phyloP scores from a whole-genome alignment of 2,888 invertebrate genomes.

The Cyaniris semiargus region DNA sequence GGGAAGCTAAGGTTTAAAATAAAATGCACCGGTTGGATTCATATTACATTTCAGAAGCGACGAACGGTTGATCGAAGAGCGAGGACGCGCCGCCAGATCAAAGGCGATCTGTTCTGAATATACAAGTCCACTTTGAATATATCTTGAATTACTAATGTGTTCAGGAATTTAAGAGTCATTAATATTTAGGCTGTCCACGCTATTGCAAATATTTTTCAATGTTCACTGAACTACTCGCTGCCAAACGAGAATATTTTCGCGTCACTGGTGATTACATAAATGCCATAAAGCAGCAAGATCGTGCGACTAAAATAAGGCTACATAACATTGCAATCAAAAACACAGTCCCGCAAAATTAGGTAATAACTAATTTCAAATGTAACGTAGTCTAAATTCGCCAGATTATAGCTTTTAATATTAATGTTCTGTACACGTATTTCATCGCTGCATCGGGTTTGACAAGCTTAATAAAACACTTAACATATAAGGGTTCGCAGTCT shows the following conservation, averaged over 20 bases:
- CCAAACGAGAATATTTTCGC: conserved; percentile 23
- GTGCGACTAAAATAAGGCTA: background rate
- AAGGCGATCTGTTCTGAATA: conserved; percentile 55
- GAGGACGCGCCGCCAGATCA: conserved; percentile 52
- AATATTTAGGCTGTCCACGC: conserved; percentile 33
- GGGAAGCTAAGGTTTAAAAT: conserved; percentile 35
- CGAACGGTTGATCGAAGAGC: conserved; percentile 45
- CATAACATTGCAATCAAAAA: background rate
- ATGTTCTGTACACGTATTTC: background rate
- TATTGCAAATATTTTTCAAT: conserved; percentile 23
- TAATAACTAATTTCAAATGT: background rate
- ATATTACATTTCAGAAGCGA: conserved; percentile 41
- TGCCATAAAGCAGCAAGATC: background rate
- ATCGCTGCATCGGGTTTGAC: background rate
- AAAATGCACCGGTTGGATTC: conserved; percentile 7
- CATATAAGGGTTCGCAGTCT: background rate
- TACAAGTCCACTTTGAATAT: conserved; percentile 48
- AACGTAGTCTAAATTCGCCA: background rate
- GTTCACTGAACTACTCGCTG: conserved; percentile 2
- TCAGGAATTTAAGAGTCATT: conserved; percentile 42
- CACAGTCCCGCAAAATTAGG: background rate
- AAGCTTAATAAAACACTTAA: background rate
- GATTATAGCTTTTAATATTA: background rate
- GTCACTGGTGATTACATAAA: conserved; percentile 1
- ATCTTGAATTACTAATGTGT: conserved; percentile 48